phyloP scores from a whole-genome alignment of 2,113 vertebrate genomes.

The Monarcha castaneiventris region DNA sequence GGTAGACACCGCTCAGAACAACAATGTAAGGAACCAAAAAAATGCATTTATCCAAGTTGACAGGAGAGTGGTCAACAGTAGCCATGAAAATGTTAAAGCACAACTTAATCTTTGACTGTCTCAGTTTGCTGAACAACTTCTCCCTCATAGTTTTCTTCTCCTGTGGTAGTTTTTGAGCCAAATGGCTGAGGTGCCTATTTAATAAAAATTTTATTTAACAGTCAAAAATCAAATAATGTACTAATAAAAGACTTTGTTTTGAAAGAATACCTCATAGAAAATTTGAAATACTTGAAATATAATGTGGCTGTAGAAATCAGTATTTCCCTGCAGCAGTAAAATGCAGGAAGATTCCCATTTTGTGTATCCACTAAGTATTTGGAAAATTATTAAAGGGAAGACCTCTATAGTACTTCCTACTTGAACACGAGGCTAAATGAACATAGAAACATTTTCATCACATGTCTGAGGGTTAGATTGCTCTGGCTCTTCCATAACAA shows the following conservation, averaged over 20 bases:
- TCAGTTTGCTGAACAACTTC: neutral
- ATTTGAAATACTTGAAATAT: neutral
- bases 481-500: neutral
- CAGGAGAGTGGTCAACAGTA: neutral
- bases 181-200: neutral
- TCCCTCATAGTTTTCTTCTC: neutral
- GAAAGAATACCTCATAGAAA: neutral
- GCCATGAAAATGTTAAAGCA: neutral
- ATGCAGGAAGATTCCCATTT: neutral
- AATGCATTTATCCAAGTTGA: neutral
- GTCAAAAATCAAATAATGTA: neutral
- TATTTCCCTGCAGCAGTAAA: neutral
- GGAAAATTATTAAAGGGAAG: neutral
- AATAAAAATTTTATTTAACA: neutral
- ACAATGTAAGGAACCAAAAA: neutral
- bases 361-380: neutral
- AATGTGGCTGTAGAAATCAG: neutral
- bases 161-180: neutral
- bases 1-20: neutral
- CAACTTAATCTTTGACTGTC: neutral
- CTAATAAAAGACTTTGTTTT: neutral
- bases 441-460: neutral
- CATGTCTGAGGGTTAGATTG: neutral
- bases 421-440: neutral
- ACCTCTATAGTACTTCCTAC: neutral